Evolutionary conservation across 2,888 invertebrate genomes (phyloP).

Genomic region (Meteorus cinctellus): DNA sequence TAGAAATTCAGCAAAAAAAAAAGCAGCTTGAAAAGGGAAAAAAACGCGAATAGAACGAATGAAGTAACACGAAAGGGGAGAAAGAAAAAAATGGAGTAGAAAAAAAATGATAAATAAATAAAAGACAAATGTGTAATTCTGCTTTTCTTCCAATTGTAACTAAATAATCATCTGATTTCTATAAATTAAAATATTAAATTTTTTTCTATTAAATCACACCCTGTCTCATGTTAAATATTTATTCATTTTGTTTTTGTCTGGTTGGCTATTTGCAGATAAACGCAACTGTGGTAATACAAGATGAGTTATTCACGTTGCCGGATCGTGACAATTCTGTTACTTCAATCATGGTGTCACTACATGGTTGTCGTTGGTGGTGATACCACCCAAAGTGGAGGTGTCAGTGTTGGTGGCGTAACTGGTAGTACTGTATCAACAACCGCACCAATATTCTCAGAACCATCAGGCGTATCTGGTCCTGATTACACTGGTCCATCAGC

Average conservation of each 20-base stretch:
- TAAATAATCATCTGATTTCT: conserved; percentile 52
- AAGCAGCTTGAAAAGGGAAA: not conserved
- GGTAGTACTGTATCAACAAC: conserved; percentile 40
- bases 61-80: not conserved
- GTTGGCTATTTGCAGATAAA: conserved; percentile 37
- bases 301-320: conserved; percentile 58
- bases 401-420: conserved; percentile 43
- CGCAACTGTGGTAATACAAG: conserved; percentile 43
- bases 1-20: not conserved
- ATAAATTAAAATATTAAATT: conserved; percentile 32
- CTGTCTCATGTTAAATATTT: not conserved
- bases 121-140: conserved; percentile 33
- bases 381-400: conserved; percentile 34
- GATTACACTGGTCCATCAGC: conserved; percentile 70
- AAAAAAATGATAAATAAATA: conserved; percentile 14
- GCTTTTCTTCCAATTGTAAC: conserved; percentile 46
- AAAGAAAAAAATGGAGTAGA: conserved; percentile 37
- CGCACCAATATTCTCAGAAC: conserved; percentile 54
- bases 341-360: conserved; percentile 51
- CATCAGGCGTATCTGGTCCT: conserved; percentile 66
- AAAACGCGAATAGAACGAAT: not conserved
- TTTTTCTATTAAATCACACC: not conserved
- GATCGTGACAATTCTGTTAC: conserved; percentile 57
- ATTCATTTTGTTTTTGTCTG: conserved; percentile 34
- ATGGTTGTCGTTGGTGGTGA: conserved; percentile 50